phyloP scores from a whole-genome alignment of 2,797 vertebrate genomes.

The Sphenodon punctatus region DNA sequence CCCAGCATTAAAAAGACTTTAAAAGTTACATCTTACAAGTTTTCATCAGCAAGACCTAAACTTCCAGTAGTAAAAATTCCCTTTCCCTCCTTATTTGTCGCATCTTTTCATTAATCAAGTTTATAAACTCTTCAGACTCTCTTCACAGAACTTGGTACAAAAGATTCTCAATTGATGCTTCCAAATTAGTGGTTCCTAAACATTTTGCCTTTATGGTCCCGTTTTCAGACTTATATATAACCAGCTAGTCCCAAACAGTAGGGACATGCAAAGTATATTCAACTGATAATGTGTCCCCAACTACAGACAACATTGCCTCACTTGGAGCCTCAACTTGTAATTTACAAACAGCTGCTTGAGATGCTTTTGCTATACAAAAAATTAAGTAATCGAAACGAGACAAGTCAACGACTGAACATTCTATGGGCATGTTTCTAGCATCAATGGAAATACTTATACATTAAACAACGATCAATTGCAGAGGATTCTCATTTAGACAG shows the following conservation, averaged over 20 bases:
- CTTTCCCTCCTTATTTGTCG: neutral
- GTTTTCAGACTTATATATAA: too few relatives aligned
- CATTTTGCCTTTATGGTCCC: too few relatives aligned
- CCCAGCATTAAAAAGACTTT: too few relatives aligned
- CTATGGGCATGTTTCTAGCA: slow-evolving; percentile 36
- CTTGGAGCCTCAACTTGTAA: too few relatives aligned
- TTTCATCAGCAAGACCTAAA: neutral
- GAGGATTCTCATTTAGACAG: neutral
- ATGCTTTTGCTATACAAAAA: too few relatives aligned
- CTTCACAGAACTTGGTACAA: slow-evolving; percentile 33
- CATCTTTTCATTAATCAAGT: neutral
- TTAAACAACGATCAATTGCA: slow-evolving; percentile 24
- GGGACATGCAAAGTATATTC: too few relatives aligned
- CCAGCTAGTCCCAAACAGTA: too few relatives aligned
- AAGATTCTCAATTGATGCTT: neutral
- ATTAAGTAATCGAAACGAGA: neutral
- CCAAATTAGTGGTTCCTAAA: too few relatives aligned
- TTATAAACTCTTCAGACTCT: too few relatives aligned
- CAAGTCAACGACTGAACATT: neutral
- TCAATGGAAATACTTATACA: slow-evolving; percentile 32
- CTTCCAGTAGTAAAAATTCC: neutral
- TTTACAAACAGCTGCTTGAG: too few relatives aligned
- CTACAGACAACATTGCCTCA: too few relatives aligned
- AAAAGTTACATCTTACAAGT: neutral
- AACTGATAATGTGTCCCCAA: too few relatives aligned